Base-by-base conservation (phyloP, 2,797 vertebrate species). In the Leuciscus waleckii region DNA sequence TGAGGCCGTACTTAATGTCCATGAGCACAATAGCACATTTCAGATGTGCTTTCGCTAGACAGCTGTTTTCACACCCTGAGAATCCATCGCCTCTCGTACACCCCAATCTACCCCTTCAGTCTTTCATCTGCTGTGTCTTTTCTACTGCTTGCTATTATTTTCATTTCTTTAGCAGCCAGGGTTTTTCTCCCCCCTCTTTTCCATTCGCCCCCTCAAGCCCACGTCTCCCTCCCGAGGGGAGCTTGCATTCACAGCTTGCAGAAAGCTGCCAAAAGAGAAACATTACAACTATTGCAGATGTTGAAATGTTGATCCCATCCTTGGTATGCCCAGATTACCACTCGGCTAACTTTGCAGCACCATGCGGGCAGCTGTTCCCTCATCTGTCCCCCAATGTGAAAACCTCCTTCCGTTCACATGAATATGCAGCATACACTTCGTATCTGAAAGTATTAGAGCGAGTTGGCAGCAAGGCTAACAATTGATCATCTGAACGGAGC, bases 221-320 rank as follows among this genome's bases (percentile, higher is more conserved):
- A 91, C 92, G 92, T 90, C 92, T 88, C 88, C 85, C 84, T 90
- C 90, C 91, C 88, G 88, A 65, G 91, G 93, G 93, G 91, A 91
- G 86, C 90, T 89, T 87, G 88, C 91, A 91, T 94, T 96, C 91
- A 83, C 95, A 93, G 93, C 93, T 94, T 91, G 91, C 91, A 93
- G 90, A 93, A 85, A 94, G 93, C 93, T 94, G 93, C 93, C 93
- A 94, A 89, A 88, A 90, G 90, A 91, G 94, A 92, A 95, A 93
- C 94, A 93, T 94, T 94, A 95, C 95, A 94, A 94, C 94, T 94
- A 93, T 95, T 94, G 95, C 95, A 95, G 94, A 95, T 95, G 95
- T 95, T 95, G 94, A 95, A 95, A 96, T 94, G 94, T 95, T 95
- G 95, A 95, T 95, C 94, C 94, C 93, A 89, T 93, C 93, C 92